Evolutionary conservation across 2,797 vertebrate species (phyloP), one percentile per base, ranked within the genome.

Genomic region (Bovichtus variegatus): DNA sequence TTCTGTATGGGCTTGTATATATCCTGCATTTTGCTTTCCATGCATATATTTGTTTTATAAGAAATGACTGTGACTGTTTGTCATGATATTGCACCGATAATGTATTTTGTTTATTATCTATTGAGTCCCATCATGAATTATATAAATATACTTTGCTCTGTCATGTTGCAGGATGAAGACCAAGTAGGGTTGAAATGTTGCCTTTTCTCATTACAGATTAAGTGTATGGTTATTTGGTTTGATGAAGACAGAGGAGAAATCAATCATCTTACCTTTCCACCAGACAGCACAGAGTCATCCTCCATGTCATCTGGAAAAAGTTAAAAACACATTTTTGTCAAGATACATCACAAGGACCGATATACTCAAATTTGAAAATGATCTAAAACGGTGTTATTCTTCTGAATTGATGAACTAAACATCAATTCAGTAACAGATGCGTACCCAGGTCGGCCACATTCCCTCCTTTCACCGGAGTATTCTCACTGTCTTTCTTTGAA

Each of bases 401-500:
- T 44, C 29, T 63, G 21, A 51, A 21, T 16, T 31, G 1, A 71
- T 43, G 11, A 71, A 61, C 19, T 11, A 44, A 38, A 25, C 15
- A 55, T 68, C 25, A 6, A 60, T 59, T 13, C 5, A 29, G 9
- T 15, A 36, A 50, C 5, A 65, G 27, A 62, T 62, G 74, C 90
- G 92, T 92, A 99, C 98, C 98, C 64, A 98, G 85, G 89, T 99
- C 98, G 1, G 96, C 95, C 38, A 97, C 94, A 1, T 96, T 97
- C 63, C 97, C 98, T 78, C 98, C 97, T 90, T 98, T 99, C 54
- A 98, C 95, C 0, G 97, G 97, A 0, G 97, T 97, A 73, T 96
- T 97, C 78, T 98, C 98, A 19, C 93, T 97, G 92, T 99, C 97
- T 84, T 98, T 99, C 95, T 99, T 99, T 83, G 97, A 96, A 89